A percentile compares a stretch with the other conserved stretches of the same genome.
Evolutionary conservation across 2,797 vertebrate species (phyloP).

Genomic region (Typhlichthys subterraneus): DNA sequence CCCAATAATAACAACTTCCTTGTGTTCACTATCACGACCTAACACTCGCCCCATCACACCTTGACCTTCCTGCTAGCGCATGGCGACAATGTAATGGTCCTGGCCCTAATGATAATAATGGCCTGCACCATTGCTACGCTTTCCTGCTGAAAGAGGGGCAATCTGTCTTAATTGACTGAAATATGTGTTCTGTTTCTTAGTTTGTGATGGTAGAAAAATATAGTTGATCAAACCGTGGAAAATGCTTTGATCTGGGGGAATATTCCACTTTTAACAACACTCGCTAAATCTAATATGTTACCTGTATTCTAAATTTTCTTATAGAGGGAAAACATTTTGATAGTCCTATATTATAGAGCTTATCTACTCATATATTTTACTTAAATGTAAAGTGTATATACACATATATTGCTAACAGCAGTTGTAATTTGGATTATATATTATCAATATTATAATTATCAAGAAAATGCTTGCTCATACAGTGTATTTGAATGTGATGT

Average conservation of each 20-base stretch:
- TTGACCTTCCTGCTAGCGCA: no score
- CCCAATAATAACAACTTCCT: neutral
- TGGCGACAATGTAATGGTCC: no score
- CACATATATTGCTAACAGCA: neutral
- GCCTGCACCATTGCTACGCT: no score
- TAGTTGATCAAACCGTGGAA: neutral
- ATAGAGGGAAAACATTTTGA: conserved; percentile 20
- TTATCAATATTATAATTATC: neutral
- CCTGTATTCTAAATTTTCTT: conserved; percentile 18
- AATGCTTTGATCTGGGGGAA: no score
- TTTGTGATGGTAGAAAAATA: neutral
- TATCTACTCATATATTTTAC: conserved; percentile 5
- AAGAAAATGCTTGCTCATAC: no score
- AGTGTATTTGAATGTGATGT: neutral
- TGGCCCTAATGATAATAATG: no score
- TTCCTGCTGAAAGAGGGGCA: no score
- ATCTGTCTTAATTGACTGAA: neutral
- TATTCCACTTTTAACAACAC: neutral
- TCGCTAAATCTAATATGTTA: neutral
- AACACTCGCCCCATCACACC: no score
- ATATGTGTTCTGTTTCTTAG: neutral
- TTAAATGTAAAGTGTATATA: neutral
- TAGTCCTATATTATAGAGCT: conserved; percentile 1
- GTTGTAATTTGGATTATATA: neutral
- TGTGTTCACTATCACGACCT: neutral